phyloP scores from a whole-genome alignment of 2,888 invertebrate species.

The Spodoptera picta region DNA sequence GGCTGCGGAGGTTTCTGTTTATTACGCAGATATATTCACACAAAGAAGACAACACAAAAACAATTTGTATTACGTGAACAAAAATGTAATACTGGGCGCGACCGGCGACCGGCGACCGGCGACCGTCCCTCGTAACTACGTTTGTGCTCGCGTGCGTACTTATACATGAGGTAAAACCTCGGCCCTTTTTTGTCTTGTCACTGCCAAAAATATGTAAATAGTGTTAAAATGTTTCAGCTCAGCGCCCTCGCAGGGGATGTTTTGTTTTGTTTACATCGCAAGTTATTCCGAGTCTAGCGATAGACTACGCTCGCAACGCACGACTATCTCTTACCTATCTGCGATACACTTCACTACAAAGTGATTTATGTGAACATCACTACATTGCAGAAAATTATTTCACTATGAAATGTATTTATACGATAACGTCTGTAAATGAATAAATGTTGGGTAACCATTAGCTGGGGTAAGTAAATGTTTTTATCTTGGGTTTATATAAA shows the following conservation, averaged over 20 bases:
- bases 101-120: not conserved
- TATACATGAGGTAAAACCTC: conserved; percentile 30
- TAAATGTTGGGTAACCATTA: too few relatives aligned
- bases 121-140: conserved; percentile 29
- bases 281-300: conserved; percentile 4
- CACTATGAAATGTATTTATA: too few relatives aligned
- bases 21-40: conserved; percentile 50
- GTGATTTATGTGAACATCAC: conserved; percentile 2
- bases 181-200: conserved; percentile 38
- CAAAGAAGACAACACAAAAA: conserved; percentile 51
- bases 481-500: conserved; percentile 10
- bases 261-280: conserved; percentile 19
- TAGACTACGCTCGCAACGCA: not conserved
- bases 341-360: not conserved
- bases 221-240: conserved; percentile 43
- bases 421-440: too few relatives aligned
- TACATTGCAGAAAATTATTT: not conserved
- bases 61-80: conserved; percentile 53
- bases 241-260: conserved; percentile 14
- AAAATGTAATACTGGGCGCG: conserved; percentile 47
- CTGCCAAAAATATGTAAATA: conserved; percentile 53
- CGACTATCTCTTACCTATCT: not conserved
- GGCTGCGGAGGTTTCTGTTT: conserved; percentile 27
- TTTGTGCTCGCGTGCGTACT: conserved; percentile 23
- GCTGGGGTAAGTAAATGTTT: not conserved